phyloP scores from a whole-genome alignment of 1,140 invertebrate species.

The Batillaria attramentaria region DNA sequence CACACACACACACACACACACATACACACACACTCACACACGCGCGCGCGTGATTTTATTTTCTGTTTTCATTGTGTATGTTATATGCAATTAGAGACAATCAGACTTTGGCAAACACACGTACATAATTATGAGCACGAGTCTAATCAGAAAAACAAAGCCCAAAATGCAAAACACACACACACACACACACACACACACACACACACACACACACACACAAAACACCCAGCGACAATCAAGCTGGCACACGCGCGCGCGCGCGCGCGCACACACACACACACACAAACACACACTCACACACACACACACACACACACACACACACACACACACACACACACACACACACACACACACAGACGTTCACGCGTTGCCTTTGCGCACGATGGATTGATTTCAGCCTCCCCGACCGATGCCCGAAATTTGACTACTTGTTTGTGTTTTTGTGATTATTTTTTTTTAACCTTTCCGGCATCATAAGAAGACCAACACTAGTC shows the following conservation, averaged over 20 bases:
- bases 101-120: too few relatives aligned
- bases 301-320: too few relatives aligned
- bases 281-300: neutral
- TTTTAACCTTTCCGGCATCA: neutral
- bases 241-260: neutral
- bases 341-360: constrained; percentile 16
- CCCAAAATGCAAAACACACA: too few relatives aligned
- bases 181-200: constrained; percentile 16
- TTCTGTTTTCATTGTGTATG: too few relatives aligned
- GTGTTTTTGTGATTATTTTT: neutral
- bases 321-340: constrained; percentile 16
- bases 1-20: constrained; percentile 1
- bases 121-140: too few relatives aligned
- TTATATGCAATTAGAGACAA: too few relatives aligned
- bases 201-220: constrained; percentile 5
- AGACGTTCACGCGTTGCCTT: too few relatives aligned
- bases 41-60: too few relatives aligned
- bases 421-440: neutral
- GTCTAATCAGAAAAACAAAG: too few relatives aligned
- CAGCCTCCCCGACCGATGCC: too few relatives aligned
- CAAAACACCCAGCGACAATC: neutral
- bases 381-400: too few relatives aligned
- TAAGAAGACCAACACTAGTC: too few relatives aligned
- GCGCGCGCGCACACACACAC: neutral
- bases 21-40: neutral